phyloP scores from a whole-genome alignment of 64 coral and sea anemone genomes.

The Montipora sp. region DNA sequence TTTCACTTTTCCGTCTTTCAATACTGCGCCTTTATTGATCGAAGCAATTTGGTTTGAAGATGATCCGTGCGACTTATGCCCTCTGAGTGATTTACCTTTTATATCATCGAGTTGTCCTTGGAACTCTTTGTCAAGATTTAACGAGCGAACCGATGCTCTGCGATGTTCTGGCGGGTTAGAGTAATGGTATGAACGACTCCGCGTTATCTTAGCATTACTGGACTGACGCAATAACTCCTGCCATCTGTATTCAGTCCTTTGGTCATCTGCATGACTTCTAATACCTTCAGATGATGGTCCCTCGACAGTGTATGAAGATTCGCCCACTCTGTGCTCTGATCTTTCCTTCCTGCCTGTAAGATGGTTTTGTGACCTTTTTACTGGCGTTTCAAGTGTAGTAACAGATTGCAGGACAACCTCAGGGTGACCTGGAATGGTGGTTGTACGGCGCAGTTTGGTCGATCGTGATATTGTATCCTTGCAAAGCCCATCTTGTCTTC shows the following conservation, averaged over 20 bases:
- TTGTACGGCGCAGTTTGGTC: neutral
- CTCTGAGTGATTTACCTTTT: slow-evolving; percentile 9
- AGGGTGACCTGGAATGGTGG: neutral
- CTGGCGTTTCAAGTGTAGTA: neutral
- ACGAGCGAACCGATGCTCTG: neutral
- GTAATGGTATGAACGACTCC: neutral
- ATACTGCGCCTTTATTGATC: neutral
- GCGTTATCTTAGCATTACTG: neutral
- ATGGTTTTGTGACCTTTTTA: neutral
- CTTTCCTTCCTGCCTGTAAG: neutral
- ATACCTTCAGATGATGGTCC: neutral
- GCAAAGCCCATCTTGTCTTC: slow-evolving; percentile 48
- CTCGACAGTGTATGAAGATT: neutral
- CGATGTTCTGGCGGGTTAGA: neutral
- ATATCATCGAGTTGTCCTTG: neutral
- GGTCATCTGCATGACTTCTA: neutral
- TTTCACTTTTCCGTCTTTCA: neutral
- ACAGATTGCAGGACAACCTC: slow-evolving; percentile 6
- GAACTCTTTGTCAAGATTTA: neutral
- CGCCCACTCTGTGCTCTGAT: neutral
- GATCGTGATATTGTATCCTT: slow-evolving; percentile 29
- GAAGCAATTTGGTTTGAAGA: neutral
- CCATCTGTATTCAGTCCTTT: slow-evolving; percentile 41
- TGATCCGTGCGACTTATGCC: neutral
- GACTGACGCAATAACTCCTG: neutral